phyloP scores from a whole-genome alignment of 2,113 vertebrate species.

The Heterotilapia buettikoferi region DNA sequence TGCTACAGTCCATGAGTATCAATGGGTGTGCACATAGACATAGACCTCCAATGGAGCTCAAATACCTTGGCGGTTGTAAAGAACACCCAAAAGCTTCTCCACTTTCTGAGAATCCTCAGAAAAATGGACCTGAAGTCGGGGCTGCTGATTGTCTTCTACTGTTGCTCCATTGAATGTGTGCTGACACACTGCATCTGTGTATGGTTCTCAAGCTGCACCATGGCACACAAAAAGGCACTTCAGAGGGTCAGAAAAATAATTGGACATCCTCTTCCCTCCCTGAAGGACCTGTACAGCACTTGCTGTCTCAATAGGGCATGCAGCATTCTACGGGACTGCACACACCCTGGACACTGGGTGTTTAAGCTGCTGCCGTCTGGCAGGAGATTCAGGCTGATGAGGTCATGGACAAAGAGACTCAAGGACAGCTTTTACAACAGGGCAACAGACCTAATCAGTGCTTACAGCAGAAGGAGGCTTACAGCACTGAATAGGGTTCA shows the following conservation, averaged over 20 bases:
- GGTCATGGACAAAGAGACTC: background rate
- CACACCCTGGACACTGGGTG: background rate
- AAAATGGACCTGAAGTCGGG: rapidly evolving
- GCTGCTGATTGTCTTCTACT: background rate
- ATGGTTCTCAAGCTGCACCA: background rate
- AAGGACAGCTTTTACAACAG: rapidly evolving
- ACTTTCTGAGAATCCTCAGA: background rate
- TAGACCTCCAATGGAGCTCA: background rate
- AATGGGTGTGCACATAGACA: background rate
- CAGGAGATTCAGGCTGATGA: background rate
- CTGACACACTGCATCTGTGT: background rate
- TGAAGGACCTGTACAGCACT: background rate
- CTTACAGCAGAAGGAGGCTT: too few relatives aligned
- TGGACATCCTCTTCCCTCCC: rapidly evolving
- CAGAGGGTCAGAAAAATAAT: background rate
- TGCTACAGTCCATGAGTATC: background rate
- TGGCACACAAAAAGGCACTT: background rate
- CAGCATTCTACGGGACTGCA: background rate
- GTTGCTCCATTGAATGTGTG: background rate
- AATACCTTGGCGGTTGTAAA: background rate
- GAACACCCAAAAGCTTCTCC: background rate
- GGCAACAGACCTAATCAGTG: background rate
- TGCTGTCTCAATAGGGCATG: background rate
- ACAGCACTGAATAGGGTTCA: too few relatives aligned
- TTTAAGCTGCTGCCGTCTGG: background rate